phyloP scores from a whole-genome alignment of 2,113 vertebrate species.

The Spheniscus mendiculus region DNA sequence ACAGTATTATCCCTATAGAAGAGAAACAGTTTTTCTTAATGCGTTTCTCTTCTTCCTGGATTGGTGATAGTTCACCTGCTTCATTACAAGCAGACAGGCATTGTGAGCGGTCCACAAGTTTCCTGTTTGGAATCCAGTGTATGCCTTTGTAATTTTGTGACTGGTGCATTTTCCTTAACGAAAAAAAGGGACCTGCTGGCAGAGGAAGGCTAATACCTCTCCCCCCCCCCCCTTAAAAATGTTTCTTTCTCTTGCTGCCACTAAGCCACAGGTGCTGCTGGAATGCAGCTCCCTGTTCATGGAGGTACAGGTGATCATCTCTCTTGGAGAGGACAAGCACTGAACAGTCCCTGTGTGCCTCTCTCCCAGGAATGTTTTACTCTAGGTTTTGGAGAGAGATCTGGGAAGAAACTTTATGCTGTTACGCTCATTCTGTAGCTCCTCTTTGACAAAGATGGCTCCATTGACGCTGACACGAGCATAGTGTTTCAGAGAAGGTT shows the following conservation, averaged over 20 bases:
- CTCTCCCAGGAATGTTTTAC: neutral
- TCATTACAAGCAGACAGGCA: neutral
- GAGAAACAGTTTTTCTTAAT: neutral
- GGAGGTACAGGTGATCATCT: too few relatives aligned
- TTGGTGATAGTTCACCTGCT: too few relatives aligned
- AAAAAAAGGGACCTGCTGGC: rapidly evolving
- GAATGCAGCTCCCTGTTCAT: neutral
- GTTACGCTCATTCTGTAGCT: neutral
- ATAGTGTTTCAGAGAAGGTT: neutral
- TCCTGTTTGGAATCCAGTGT: neutral
- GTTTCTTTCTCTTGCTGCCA: neutral
- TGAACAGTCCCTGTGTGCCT: neutral
- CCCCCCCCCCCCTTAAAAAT: rapidly evolving
- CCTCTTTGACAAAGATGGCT: neutral
- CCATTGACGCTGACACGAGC: neutral
- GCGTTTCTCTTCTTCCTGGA: neutral
- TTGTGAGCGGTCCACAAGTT: neutral
- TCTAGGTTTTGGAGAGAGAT: neutral
- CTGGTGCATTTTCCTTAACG: neutral
- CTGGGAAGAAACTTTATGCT: neutral
- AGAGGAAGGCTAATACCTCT: too few relatives aligned
- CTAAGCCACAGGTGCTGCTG: neutral
- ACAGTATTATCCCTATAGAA: neutral
- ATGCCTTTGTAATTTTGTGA: neutral
- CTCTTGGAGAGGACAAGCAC: neutral